Conservation (phyloP, 2,797 vertebrate genomes). For the Australoheros facetus region DNA sequence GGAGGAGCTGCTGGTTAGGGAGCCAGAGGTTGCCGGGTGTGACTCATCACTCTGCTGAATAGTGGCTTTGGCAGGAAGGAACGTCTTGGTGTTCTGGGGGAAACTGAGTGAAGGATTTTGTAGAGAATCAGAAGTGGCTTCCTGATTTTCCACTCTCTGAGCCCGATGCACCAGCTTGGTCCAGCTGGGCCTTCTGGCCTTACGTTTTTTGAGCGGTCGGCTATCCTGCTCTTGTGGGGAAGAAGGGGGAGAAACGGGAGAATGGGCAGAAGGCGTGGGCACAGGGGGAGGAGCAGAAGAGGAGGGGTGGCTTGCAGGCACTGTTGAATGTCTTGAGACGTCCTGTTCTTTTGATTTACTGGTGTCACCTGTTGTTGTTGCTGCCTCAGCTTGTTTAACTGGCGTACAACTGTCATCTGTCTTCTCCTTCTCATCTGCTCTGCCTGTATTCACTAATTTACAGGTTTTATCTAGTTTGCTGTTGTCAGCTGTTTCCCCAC, state of each 20-base stretch:
- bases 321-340: conserved; percentile 55
- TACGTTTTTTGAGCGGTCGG: conserved; percentile 90
- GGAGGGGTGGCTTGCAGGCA: conserved; percentile 58
- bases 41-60: conserved; percentile 59
- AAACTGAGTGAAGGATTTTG: conserved; percentile 59
- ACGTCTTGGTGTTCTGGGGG: conserved; percentile 60
- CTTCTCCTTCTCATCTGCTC: conserved; percentile 56
- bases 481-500: conserved; percentile 43
- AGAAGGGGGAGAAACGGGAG: conserved; percentile 59
- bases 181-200: conserved; percentile 90
- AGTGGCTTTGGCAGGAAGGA: conserved; percentile 55
- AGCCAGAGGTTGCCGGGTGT: conserved; percentile 45
- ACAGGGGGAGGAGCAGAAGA: conserved; percentile 51
- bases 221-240: conserved; percentile 78
- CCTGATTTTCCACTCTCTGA: conserved; percentile 73
- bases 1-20: conserved; percentile 53
- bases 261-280: conserved; percentile 44
- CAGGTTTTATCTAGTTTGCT: conserved; percentile 51
- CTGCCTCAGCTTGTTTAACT: conserved; percentile 64
- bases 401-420: conserved; percentile 56
- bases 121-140: conserved; percentile 53
- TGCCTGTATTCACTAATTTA: conserved; percentile 41
- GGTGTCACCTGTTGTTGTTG: conserved; percentile 64
- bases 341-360: conserved; percentile 75
- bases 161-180: conserved; percentile 87